A percentile compares a stretch with the other conserved stretches of the same genome.
These are phyloP conservation scores for Conus betulinus DNA, from an alignment of 1,140 invertebrate genomes.

Conservation along the genomic window DNA sequence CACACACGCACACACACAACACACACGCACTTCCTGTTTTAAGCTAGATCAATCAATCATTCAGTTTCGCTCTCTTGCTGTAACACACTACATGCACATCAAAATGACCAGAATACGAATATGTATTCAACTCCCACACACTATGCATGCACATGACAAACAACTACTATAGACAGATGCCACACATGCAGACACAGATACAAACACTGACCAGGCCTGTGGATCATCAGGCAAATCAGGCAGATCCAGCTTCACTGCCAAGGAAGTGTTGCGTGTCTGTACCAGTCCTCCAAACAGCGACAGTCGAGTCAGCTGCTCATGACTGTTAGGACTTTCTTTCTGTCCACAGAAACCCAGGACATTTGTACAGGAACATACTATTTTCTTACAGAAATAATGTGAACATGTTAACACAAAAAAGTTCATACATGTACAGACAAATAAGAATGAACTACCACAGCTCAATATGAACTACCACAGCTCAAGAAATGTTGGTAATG, in stretches of 20 bases:
- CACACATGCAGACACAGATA: background rate
- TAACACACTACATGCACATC: too few relatives aligned
- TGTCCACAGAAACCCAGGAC: background rate
- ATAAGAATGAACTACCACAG: too few relatives aligned
- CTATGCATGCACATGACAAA: background rate
- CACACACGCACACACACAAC: background rate
- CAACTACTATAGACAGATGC: background rate
- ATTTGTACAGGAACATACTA: too few relatives aligned
- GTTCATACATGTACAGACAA: too few relatives aligned
- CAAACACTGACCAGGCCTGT: constrained; percentile 19
- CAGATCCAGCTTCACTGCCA: constrained; percentile 54
- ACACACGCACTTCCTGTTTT: background rate
- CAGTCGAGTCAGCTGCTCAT: constrained; percentile 51
- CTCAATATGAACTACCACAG: too few relatives aligned
- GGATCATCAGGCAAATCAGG: constrained; percentile 54
- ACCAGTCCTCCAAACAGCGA: constrained; percentile 62
- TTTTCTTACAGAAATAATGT: too few relatives aligned
- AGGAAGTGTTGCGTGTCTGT: constrained; percentile 44
- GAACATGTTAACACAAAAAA: too few relatives aligned
- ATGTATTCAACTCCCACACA: background rate
- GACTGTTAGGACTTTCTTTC: constrained; percentile 45
- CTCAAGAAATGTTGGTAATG: too few relatives aligned
- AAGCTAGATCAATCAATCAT: too few relatives aligned
- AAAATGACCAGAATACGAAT: too few relatives aligned
- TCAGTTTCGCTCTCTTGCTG: too few relatives aligned